Conservation (phyloP, 2,888 invertebrate species). For the Ellobium chinense region DNA sequence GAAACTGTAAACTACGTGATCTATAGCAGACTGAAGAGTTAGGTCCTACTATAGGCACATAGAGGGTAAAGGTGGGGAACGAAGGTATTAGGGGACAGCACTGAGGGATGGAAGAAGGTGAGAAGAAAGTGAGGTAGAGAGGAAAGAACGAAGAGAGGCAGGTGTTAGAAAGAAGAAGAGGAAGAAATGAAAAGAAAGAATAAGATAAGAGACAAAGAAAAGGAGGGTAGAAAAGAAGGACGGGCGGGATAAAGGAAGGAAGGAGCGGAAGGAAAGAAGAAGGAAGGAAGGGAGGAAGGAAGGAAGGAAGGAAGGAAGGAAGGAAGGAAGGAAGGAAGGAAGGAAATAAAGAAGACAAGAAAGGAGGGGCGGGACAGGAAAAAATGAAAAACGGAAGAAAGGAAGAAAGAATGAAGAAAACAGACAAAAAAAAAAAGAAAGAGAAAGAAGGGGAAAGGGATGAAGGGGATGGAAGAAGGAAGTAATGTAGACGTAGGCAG, state of each 20-base stretch:
- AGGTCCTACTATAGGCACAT: background rate
- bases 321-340: background rate
- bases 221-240: conserved; percentile 2
- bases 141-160: background rate
- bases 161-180: background rate
- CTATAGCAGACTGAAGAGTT: background rate
- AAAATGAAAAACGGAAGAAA: conserved; percentile 7
- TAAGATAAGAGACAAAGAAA: conserved; percentile 16
- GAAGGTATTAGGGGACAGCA: background rate
- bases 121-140: background rate
- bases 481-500: too few species aligned
- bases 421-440: background rate
- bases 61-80: background rate
- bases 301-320: background rate
- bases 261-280: background rate
- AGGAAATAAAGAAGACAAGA: background rate
- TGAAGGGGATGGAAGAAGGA: background rate
- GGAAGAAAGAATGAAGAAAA: background rate
- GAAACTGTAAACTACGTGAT: background rate
- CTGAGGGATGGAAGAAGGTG: background rate
- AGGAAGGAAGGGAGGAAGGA: background rate
- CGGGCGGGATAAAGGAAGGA: background rate
- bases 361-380: background rate
- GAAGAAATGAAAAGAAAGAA: background rate
- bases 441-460: background rate